These are phyloP conservation scores for Drosophila koepferae DNA, from an alignment of 2,888 invertebrate species.

Conservation along the genomic window DNA sequence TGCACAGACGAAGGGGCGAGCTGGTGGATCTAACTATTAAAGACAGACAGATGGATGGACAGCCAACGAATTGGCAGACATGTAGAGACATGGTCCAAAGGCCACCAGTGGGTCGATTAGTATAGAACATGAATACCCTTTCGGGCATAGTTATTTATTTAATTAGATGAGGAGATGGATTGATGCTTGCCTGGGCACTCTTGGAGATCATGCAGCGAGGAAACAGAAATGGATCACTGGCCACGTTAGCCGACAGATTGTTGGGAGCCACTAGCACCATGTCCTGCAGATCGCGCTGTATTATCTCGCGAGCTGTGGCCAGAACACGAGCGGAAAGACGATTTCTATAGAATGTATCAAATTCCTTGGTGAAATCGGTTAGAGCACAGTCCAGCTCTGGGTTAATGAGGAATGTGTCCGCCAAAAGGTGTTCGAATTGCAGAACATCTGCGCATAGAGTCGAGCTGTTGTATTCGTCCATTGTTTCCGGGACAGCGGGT, in stretches of 20 bases:
- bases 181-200: slow-evolving; percentile 84
- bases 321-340: slow-evolving; percentile 91
- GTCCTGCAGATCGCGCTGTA: slow-evolving; percentile 92
- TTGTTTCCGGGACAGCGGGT: slow-evolving; percentile 91
- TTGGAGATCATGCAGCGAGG: slow-evolving; percentile 85
- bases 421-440: slow-evolving; percentile 88
- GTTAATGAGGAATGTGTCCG: slow-evolving; percentile 86
- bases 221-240: slow-evolving; percentile 81
- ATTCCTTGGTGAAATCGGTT: slow-evolving; percentile 89
- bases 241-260: slow-evolving; percentile 68
- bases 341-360: slow-evolving; percentile 91
- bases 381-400: slow-evolving; percentile 87
- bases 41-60: not conserved
- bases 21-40: no score
- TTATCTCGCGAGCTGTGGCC: slow-evolving; percentile 89
- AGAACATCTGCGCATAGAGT: slow-evolving; percentile 88
- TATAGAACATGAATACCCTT: not conserved
- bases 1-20: not conserved
- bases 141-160: no score
- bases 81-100: not conserved
- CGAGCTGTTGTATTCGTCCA: slow-evolving; percentile 89
- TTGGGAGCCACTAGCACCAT: slow-evolving; percentile 87
- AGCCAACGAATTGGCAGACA: not conserved
- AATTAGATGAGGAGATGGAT: not conserved
- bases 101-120: not conserved